Percentiles rank a stretch among this genome's conserved stretches.
phyloP scores from a whole-genome alignment of 2,797 vertebrate species.

The Bradypus variegatus region DNA sequence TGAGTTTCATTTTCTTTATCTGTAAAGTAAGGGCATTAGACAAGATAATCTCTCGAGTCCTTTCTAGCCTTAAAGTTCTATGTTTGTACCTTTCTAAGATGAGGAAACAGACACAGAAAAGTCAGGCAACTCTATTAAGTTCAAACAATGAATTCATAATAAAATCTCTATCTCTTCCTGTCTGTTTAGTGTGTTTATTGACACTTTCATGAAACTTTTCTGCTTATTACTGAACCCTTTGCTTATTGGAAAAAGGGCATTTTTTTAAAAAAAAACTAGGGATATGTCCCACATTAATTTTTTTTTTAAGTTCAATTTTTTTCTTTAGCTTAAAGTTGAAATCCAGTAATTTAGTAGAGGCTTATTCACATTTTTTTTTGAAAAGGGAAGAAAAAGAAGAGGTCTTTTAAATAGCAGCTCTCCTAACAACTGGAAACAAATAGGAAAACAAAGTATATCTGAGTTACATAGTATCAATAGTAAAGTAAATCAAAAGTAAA shows the following conservation, averaged over 20 bases:
- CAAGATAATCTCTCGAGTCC: not conserved
- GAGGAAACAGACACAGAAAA: not conserved
- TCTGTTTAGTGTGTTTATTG: not conserved
- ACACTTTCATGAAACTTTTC: not conserved
- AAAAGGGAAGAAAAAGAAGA: not conserved
- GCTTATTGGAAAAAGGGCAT: not conserved
- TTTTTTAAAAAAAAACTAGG: not conserved
- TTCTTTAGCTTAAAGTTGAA: not conserved
- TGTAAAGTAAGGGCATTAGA: not conserved
- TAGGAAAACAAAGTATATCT: constrained; percentile 18
- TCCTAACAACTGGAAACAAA: not conserved
- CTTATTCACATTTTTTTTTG: not conserved
- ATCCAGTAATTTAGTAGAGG: not conserved
- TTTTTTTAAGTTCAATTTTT: constrained; percentile 11
- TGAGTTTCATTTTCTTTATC: constrained; percentile 13
- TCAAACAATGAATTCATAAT: not conserved
- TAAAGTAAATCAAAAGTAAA: not conserved
- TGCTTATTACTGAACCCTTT: not conserved
- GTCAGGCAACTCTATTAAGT: not conserved
- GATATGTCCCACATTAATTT: not conserved
- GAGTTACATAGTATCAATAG: not conserved
- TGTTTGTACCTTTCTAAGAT: not conserved
- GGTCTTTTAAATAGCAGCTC: not conserved
- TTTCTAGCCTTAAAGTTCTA: not conserved
- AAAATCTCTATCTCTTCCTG: not conserved